phyloP scores from a whole-genome alignment of 2,113 vertebrate genomes.

The Fregetta grallaria region DNA sequence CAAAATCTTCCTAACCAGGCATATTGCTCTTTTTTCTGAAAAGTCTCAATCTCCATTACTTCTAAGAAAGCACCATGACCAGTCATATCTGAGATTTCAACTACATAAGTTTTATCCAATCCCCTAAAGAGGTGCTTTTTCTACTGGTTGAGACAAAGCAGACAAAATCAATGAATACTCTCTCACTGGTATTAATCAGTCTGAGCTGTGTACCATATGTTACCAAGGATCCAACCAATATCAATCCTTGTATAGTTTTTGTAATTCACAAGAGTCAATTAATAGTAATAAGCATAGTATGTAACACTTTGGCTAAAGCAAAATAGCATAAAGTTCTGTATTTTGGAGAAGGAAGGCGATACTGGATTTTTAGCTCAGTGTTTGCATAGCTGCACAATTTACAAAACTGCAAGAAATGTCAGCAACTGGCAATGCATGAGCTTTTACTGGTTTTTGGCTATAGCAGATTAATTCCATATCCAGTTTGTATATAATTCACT shows the following conservation, averaged over 20 bases:
- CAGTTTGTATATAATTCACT: conserved; percentile 27
- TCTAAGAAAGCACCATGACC: background rate
- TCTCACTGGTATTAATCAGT: background rate
- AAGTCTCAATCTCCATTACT: background rate
- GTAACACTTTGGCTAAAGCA: background rate
- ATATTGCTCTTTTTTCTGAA: background rate
- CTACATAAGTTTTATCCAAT: background rate
- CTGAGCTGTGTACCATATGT: background rate
- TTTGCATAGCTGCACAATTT: conserved; percentile 2
- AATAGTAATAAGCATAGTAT: background rate
- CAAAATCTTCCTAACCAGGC: background rate
- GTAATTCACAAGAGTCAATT: background rate
- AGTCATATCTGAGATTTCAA: background rate
- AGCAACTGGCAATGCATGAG: background rate
- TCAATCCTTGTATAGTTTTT: background rate
- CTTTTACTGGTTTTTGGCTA: background rate
- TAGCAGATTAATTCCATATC: conserved; percentile 4
- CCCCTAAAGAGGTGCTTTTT: background rate
- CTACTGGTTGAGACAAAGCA: background rate
- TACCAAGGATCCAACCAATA: background rate
- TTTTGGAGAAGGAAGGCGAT: background rate
- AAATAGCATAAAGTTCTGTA: background rate
- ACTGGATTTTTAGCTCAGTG: background rate
- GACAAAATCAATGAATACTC: background rate
- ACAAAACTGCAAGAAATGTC: background rate